A percentile compares a stretch with the other conserved stretches of the same genome.
Conservation (phyloP, 2,113 vertebrate species). For the Lota lota region DNA sequence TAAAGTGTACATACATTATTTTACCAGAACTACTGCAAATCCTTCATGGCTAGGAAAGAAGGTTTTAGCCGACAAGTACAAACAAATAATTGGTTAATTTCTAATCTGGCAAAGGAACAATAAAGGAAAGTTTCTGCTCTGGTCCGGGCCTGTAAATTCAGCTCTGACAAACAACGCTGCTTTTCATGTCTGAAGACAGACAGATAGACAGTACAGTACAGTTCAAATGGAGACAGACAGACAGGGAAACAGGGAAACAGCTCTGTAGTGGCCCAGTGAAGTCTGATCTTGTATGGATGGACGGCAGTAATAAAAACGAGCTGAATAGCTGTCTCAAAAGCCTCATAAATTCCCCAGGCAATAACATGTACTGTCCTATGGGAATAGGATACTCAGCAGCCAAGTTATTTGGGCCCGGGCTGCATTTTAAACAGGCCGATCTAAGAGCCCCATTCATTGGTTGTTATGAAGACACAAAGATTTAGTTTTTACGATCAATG, state of each 20-base stretch:
- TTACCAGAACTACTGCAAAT: no score
- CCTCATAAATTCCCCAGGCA: constrained; percentile 49
- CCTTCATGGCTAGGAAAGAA: no score
- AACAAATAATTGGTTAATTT: no score
- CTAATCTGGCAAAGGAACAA: neutral
- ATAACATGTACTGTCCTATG: constrained; percentile 31
- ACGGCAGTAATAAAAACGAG: constrained; percentile 41
- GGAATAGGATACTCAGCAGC: constrained; percentile 31
- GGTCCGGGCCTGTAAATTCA: neutral
- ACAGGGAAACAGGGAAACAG: neutral
- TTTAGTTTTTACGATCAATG: constrained; percentile 19
- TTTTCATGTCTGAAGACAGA: no score
- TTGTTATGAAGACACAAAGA: constrained; percentile 14
- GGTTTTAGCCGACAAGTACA: no score
- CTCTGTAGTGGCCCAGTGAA: constrained; percentile 39
- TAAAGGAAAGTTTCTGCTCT: neutral
- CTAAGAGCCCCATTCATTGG: constrained; percentile 20
- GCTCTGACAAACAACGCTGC: no score
- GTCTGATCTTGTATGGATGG: constrained; percentile 21
- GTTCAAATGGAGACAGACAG: neutral
- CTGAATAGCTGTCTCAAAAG: constrained; percentile 49
- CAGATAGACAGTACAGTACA: no score
- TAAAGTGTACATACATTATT: no score
- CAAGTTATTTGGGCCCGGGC: constrained; percentile 37
- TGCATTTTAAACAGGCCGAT: constrained; percentile 36